A percentile compares a stretch with the other conserved stretches of the same genome.
Evolutionary conservation across 2,888 invertebrate species (phyloP).

Genomic region (Hofmannophila pseudospretella): DNA sequence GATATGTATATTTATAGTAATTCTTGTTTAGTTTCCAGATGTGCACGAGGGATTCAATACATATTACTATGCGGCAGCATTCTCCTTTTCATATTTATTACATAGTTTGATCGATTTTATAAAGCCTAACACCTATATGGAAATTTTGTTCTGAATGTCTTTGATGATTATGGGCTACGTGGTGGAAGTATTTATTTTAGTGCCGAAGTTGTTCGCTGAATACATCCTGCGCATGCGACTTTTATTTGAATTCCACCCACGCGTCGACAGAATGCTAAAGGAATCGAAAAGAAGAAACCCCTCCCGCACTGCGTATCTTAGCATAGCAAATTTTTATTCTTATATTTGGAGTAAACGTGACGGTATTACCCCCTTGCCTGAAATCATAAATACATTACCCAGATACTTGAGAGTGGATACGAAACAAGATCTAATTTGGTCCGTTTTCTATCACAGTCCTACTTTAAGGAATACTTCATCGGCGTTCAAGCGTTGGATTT

Average conservation of each 20-base stretch:
- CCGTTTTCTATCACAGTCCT: slow-evolving; percentile 11
- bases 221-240: slow-evolving; percentile 32
- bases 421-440: slow-evolving; percentile 6
- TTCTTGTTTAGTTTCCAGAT: not conserved
- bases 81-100: slow-evolving; percentile 32
- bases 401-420: slow-evolving; percentile 5
- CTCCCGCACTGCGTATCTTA: slow-evolving; percentile 25
- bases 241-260: slow-evolving; percentile 33
- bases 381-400: slow-evolving; percentile 4
- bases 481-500: slow-evolving; percentile 6
- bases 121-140: slow-evolving; percentile 37
- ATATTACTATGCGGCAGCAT: slow-evolving; percentile 35
- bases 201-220: slow-evolving; percentile 53
- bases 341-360: slow-evolving; percentile 46
- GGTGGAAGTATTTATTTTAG: slow-evolving; percentile 29
- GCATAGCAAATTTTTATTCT: slow-evolving; percentile 44
- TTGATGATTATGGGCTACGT: slow-evolving; percentile 36
- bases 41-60: slow-evolving; percentile 19
- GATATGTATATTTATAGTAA: too few species aligned
- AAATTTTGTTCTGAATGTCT: slow-evolving; percentile 29
- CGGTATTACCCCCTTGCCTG: slow-evolving; percentile 2
- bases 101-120: slow-evolving; percentile 31
- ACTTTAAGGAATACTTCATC: slow-evolving; percentile 6
- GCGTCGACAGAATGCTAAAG: slow-evolving; percentile 34
- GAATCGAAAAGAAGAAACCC: slow-evolving; percentile 51